Evolutionary conservation across 2,888 invertebrate genomes (phyloP).

Genomic region (Muscina levida): DNA sequence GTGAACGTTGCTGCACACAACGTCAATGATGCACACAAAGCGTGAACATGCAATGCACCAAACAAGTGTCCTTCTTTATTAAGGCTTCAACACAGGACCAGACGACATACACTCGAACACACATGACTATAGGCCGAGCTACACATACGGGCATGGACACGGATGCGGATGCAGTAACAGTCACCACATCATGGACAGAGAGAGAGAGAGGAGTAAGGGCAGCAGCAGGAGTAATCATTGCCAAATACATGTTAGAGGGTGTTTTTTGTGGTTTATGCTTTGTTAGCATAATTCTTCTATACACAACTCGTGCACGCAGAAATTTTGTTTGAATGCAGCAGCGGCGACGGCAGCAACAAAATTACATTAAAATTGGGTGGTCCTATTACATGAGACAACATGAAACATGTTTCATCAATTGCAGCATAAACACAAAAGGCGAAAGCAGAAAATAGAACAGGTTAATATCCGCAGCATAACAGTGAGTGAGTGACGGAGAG

Average conservation of each 20-base stretch:
- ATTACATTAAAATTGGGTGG: too few species aligned
- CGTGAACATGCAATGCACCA: neutral
- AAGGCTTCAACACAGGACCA: too few species aligned
- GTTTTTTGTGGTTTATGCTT: constrained; percentile 62
- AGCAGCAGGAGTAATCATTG: neutral
- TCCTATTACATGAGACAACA: too few species aligned
- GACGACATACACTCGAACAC: too few species aligned
- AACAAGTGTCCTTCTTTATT: neutral
- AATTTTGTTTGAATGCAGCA: neutral
- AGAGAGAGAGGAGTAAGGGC: neutral
- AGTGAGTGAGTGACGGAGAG: too few species aligned
- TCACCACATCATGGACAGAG: neutral
- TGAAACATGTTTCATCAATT: neutral
- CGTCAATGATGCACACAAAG: neutral
- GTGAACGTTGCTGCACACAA: neutral
- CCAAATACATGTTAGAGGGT: constrained; percentile 59
- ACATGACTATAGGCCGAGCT: too few species aligned
- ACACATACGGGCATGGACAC: neutral
- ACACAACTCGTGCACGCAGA: neutral
- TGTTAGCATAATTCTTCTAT: constrained; percentile 57
- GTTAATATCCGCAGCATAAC: neutral
- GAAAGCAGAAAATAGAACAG: neutral
- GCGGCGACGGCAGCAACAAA: neutral
- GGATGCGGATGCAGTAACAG: neutral
- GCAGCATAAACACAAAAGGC: neutral